phyloP scores from a whole-genome alignment of 1,140 invertebrate species.

The Drosophila santomea region DNA sequence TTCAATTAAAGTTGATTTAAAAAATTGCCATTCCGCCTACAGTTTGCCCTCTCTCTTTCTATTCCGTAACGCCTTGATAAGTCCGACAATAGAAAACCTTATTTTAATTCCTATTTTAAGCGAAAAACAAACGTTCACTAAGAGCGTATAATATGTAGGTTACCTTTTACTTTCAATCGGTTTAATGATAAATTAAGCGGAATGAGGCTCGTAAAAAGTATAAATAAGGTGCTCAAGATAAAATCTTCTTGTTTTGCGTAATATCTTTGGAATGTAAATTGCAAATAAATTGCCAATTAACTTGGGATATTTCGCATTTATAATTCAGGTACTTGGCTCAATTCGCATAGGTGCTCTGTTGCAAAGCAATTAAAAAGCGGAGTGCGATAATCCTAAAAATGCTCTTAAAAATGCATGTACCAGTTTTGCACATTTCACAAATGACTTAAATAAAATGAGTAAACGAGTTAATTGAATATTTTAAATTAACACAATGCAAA shows the following conservation, averaged over 20 bases:
- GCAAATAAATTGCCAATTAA: constrained; percentile 28
- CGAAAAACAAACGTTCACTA: not conserved
- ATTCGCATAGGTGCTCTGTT: constrained; percentile 12
- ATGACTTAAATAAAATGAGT: constrained; percentile 37
- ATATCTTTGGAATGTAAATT: constrained; percentile 21
- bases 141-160: constrained; percentile 4
- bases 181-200: constrained; percentile 9
- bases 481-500: constrained; percentile 29
- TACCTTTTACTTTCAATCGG: constrained; percentile 23
- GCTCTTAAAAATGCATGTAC: constrained; percentile 35
- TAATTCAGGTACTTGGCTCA: constrained; percentile 1
- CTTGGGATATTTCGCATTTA: not conserved
- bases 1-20: constrained; percentile 83
- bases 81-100: constrained; percentile 7
- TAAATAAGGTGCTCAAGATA: constrained; percentile 2
- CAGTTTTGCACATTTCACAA: constrained; percentile 26
- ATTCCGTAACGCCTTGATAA: not conserved
- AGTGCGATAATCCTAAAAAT: constrained; percentile 23
- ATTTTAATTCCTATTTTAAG: constrained; percentile 30
- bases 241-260: not conserved
- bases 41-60: constrained; percentile 2
- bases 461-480: constrained; percentile 52
- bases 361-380: constrained; percentile 23
- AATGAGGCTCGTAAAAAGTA: constrained; percentile 4
- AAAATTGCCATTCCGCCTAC: constrained; percentile 46